A percentile compares a stretch with the other conserved stretches of the same genome.
Evolutionary conservation across 2,888 invertebrate genomes (phyloP).

Genomic region (Drosophila helvetica): DNA sequence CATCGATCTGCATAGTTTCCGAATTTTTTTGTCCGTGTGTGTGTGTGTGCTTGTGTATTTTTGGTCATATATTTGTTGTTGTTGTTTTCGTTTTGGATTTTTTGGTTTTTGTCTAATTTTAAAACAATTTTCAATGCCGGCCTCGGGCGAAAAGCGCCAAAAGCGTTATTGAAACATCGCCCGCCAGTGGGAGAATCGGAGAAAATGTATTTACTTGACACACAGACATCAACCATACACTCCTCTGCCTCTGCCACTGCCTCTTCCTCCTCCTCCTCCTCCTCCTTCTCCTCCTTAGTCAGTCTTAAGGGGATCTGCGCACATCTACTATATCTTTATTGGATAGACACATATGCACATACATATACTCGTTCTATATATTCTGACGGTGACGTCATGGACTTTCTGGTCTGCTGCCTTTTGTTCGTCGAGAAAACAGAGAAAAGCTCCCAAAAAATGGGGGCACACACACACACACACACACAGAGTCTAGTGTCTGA

Average conservation of each 20-base stretch:
- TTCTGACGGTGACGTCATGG: slow-evolving; percentile 56
- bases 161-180: slow-evolving; percentile 69
- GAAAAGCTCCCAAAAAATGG: slow-evolving; percentile 24
- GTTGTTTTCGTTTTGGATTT: slow-evolving; percentile 54
- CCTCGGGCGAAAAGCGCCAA: slow-evolving; percentile 62
- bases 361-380: slow-evolving; percentile 2
- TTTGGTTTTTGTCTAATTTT: slow-evolving; percentile 56
- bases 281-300: not conserved
- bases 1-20: slow-evolving; percentile 25
- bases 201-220: slow-evolving; percentile 62
- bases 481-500: not conserved
- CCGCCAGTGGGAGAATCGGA: slow-evolving; percentile 40
- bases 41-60: slow-evolving; percentile 43
- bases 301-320: not conserved
- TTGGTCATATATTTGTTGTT: slow-evolving; percentile 47
- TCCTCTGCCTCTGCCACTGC: not conserved
- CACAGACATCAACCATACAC: slow-evolving; percentile 3
- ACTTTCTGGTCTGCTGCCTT: slow-evolving; percentile 54
- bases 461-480: slow-evolving; percentile 18
- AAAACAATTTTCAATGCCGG: slow-evolving; percentile 71
- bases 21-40: not conserved
- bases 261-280: not conserved
- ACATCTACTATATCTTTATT: slow-evolving; percentile 2
- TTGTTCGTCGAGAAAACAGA: slow-evolving; percentile 51
- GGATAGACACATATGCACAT: slow-evolving; percentile 9